Evolutionary conservation across 64 coral and sea anemone genomes (phyloP).

Genomic region (Pocillopora verrucosa): DNA sequence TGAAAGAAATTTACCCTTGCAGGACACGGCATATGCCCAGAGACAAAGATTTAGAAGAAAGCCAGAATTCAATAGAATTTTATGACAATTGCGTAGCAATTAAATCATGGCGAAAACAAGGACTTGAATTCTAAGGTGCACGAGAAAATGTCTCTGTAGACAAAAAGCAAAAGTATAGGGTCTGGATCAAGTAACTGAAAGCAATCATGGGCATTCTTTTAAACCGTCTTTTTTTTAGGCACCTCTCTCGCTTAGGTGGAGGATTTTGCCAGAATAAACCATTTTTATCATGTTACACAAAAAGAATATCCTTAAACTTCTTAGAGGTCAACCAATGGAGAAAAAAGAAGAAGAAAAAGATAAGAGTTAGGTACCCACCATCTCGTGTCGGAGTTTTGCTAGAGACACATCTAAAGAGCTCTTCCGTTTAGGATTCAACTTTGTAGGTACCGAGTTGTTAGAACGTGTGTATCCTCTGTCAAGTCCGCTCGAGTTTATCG

Average conservation of each 20-base stretch:
- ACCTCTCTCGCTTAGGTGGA: background rate
- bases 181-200: background rate
- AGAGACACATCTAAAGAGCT: slow-evolving; percentile 16
- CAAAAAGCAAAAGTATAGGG: background rate
- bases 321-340: background rate
- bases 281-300: background rate
- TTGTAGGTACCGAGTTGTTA: background rate
- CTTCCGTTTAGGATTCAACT: background rate
- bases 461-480: too few relatives aligned
- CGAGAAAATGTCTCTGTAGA: background rate
- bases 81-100: background rate
- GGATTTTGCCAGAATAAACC: background rate
- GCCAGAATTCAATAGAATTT: slow-evolving; percentile 3
- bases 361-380: background rate
- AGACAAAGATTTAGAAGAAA: background rate
- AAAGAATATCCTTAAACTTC: background rate
- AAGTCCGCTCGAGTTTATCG: background rate
- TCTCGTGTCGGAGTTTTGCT: slow-evolving; percentile 36
- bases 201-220: background rate
- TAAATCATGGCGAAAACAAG: background rate
- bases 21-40: background rate
- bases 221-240: background rate
- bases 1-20: background rate
- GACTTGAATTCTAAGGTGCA: background rate
- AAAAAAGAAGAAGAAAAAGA: background rate